A percentile compares a stretch with the other conserved stretches of the same genome.
phyloP scores from a whole-genome alignment of 2,888 invertebrate genomes.

The Metacarcinus magister region DNA sequence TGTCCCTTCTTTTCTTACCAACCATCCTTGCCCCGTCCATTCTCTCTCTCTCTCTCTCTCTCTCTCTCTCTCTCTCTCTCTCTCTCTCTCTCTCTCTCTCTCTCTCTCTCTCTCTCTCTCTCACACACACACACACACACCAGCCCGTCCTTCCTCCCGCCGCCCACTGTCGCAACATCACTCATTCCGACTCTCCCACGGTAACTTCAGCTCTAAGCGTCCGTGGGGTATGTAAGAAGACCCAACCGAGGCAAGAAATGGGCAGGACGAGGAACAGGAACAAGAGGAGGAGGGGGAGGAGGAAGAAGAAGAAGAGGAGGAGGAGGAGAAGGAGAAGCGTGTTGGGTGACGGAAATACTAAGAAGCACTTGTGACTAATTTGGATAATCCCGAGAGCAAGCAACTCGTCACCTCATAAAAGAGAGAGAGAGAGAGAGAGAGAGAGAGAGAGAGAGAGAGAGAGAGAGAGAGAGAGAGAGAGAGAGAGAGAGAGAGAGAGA shows the following conservation, averaged over 20 bases:
- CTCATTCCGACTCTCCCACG: slow-evolving; percentile 31
- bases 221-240: slow-evolving; percentile 40
- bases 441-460: slow-evolving; percentile 42
- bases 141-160: neutral
- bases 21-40: neutral
- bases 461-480: slow-evolving; percentile 47
- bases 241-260: neutral
- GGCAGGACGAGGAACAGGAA: neutral
- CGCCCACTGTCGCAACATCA: neutral
- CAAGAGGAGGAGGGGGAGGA: neutral
- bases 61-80: slow-evolving; percentile 27
- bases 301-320: slow-evolving; percentile 29
- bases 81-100: neutral
- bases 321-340: slow-evolving; percentile 3
- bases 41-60: neutral
- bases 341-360: slow-evolving; percentile 36
- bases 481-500: neutral
- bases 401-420: neutral
- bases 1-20: neutral
- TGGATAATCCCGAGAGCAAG: neutral
- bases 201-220: slow-evolving; percentile 36
- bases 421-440: slow-evolving; percentile 39
- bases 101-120: neutral
- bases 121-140: neutral
- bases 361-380: slow-evolving; percentile 36